Evolutionary conservation across 2,888 invertebrate genomes (phyloP), one percentile per base, ranked within the genome.

Genomic region (Pseudococcus viburni): DNA sequence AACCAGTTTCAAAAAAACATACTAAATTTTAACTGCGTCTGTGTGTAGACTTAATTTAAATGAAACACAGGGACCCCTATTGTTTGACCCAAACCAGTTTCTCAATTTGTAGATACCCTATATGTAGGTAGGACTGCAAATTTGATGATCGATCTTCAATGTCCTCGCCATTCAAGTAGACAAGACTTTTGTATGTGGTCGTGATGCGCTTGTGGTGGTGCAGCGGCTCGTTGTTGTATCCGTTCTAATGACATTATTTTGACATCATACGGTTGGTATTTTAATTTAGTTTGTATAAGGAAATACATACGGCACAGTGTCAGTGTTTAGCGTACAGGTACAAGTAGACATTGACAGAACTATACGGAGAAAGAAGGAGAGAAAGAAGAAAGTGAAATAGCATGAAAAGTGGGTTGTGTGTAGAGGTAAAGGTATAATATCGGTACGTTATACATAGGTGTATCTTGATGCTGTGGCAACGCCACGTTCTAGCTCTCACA

Each of bases 181-280:
- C n/a, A n/a, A n/a, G n/a, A n/a, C n/a, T n/a, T n/a, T 33, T 26
- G 46, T 46, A 80, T 46, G 80, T 42, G 80, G 80, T 80, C 26
- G 3, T 33, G 26, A 59, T 17, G 33, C 12, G 68, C 68, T 0
- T 33, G 59, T 15, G 68, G 11, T 26, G 26, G 26, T 9, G 22
- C 19, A 26, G 26, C 26, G 26, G 68, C 7, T 73, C 5, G 42
- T 80, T 8, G 26, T 33, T 33, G 80, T 80, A 80, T 80, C 80
- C 80, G 80, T 80, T 80, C 80, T 80, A 80, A 80, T 80, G 80
- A 80, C 80, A 80, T n/a, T 80, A 80, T 80, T 80, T 80, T 26
- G 80, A 39, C 42, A 80, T 73, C 33, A 33, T 33, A 73, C 19
- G 19, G 59, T 73, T 42, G 80, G 80, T 80, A 80, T 80, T 80